Evolutionary conservation across 1,140 invertebrate species (phyloP), one percentile per base, ranked within the genome.

Genomic region (Dendroctonus ponderosae): DNA sequence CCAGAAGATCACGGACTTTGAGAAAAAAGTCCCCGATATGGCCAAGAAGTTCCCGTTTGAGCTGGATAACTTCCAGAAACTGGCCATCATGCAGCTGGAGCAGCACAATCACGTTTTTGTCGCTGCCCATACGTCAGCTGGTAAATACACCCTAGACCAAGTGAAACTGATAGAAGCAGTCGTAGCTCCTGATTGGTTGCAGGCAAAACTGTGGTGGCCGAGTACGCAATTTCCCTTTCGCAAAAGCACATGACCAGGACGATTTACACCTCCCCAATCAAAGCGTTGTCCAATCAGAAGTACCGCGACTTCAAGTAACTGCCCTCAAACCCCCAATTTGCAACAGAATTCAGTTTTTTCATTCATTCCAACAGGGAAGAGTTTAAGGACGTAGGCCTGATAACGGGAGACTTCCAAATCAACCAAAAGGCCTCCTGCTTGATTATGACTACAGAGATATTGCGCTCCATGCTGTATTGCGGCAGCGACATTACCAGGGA

Each of bases 381-480:
- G 51, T 98, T 97, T 78, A 89, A 93, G 61, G 92, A 94, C 75
- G 96, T 99, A 39, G 96, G 96, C 5, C 81, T 99, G 0, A 87
- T 99, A 7, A 99, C 97, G 0, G 97, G 97, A 0, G 97, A 99
- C 82, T 86, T 98, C 57, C 97, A 99, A 81, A 91, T 99, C 39
- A 95, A 99, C 76, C 87, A 89, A 51, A 92, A 90, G 11, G 96
- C 96, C 2, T 87, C 91, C 4, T 99, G 97, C 80, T 85, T 99
- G 0, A 97, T 99, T 48, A 99, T 99, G 97, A 99, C 98, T 0
- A 99, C 98, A 1, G 98, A 99, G 85, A 99, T 99, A 75, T 80
- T 99, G 11, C 86, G 95, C 67, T 97, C 94, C 0, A 98, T 99
- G 96, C 79, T 99, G 2, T 99, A 98, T 77, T 93, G 94, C 76